Conservation (phyloP, 2,113 vertebrate genomes). For the Ellobius talpinus region DNA sequence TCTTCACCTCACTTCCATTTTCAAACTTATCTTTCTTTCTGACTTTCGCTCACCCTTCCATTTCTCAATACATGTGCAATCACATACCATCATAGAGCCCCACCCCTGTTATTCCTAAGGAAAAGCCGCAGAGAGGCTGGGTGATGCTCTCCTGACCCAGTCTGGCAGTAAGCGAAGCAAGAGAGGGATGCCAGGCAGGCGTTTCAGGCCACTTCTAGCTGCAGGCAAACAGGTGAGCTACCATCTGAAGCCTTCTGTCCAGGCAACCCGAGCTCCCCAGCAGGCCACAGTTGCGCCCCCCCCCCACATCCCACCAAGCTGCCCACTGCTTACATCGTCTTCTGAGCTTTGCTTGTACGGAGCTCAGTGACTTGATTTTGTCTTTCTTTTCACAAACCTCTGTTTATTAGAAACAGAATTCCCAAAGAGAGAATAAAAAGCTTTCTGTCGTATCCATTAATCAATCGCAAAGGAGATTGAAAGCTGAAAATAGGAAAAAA, state of each 20-base stretch:
- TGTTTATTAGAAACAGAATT: conserved; percentile 69
- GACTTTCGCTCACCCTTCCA: not conserved
- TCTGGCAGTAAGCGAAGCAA: not conserved
- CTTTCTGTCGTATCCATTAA: conserved; percentile 58
- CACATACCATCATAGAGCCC: not conserved
- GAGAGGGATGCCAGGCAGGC: not conserved
- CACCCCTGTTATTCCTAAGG: not conserved
- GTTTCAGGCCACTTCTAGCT: not conserved
- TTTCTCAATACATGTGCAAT: not conserved
- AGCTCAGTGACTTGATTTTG: not conserved
- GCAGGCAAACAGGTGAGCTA: not conserved
- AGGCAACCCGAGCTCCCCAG: not conserved
- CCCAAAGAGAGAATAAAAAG: conserved; percentile 69
- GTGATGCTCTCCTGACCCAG: not conserved
- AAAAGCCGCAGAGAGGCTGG: not conserved
- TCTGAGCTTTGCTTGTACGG: not conserved
- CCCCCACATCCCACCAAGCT: not conserved
- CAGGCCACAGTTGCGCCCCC: not conserved
- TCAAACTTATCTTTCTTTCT: conserved; percentile 1
- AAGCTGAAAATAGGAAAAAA: conserved; percentile 19
- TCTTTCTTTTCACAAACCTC: conserved; percentile 47
- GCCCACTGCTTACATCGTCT: not conserved
- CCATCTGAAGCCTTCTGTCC: conserved; percentile 16
- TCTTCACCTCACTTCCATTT: not conserved
- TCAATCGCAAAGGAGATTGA: conserved; percentile 73